Percentiles rank a stretch among this genome's conserved stretches.
These are phyloP conservation scores for Diarsia rubi DNA, from an alignment of 2,888 invertebrate species.

Conservation along the genomic window DNA sequence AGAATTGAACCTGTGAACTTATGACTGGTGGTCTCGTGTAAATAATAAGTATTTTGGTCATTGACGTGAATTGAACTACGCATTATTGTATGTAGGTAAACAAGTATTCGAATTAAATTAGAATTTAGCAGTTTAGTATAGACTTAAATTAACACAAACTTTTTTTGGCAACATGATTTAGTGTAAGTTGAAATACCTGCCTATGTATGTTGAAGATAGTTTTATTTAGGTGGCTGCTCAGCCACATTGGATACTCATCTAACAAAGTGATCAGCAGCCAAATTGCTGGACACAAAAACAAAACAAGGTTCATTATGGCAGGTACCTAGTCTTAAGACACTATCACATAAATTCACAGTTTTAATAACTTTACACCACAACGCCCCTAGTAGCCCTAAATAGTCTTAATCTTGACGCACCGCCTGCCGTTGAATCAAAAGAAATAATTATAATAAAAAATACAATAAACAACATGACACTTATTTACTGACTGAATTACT, in stretches of 20 bases:
- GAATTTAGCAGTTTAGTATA: conserved; percentile 19
- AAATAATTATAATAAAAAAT: neutral
- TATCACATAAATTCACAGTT: neutral
- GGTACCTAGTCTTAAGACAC: neutral
- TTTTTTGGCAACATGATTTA: neutral
- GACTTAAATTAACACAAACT: neutral
- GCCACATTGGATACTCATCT: neutral
- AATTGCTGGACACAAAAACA: neutral
- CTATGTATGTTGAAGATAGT: neutral
- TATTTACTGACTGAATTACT: neutral
- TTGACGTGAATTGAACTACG: neutral
- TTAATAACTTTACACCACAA: neutral
- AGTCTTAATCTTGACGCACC: neutral
- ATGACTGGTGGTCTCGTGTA: neutral
- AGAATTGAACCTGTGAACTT: neutral
- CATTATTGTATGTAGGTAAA: conserved; percentile 4
- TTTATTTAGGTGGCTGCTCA: neutral
- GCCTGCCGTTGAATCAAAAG: neutral
- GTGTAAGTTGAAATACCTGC: no score
- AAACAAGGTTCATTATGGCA: neutral
- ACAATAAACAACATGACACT: neutral
- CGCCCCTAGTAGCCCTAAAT: neutral
- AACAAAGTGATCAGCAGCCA: neutral
- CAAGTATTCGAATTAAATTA: neutral
- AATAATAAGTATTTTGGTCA: neutral